Evolutionary conservation across 2,113 vertebrate genomes (phyloP), one percentile per base, ranked within the genome.

Genomic region (Mesembrinibis cayennensis): DNA sequence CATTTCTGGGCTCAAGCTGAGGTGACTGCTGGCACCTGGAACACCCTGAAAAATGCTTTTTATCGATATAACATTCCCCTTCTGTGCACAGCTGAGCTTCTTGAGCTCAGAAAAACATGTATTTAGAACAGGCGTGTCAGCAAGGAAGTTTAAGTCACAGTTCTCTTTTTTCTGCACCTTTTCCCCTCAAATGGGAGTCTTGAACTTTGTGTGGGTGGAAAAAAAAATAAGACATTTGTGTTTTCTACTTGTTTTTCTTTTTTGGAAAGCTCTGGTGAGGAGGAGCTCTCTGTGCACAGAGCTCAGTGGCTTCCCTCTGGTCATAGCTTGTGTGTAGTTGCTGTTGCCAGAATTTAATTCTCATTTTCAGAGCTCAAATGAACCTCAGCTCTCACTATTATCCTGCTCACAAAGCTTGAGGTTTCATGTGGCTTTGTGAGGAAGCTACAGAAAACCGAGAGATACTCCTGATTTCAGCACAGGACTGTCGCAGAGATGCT

Each of bases 361-460:
- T 53, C 17, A 49, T 40, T 87, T 90, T 53, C 2, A 2, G 30
- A 22, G 47, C 56, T 79, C 23, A 79, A 25, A 30, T 19, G 30
- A 45, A 36, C 8, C 10, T 27, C 23, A 26, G 25, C 16, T 55
- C 32, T 70, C n/a, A 44, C 11, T 13, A 10, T 26, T 21, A 27
- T 27, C 10, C 38, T 45, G 55, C 20, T 40, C 49, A 38, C 36
- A 78, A 27, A 0, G 1, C 13, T 56, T 77, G 44, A 49, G 22
- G 32, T 58, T 76, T 71, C 76, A 25, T 6, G 34, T 52, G n/a
- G 29, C 11, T 45, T 71, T 5, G 3, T 3, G 77, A 82, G 59
- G 34, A 70, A 70, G 59, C 11, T 36, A 2, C 22, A 45, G 69
- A 29, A 74, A 71, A 14, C 2, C 0, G 0, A 30, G 50, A 66